Conservation (phyloP, 2,113 vertebrate species). For the Trichechus manatus region DNA sequence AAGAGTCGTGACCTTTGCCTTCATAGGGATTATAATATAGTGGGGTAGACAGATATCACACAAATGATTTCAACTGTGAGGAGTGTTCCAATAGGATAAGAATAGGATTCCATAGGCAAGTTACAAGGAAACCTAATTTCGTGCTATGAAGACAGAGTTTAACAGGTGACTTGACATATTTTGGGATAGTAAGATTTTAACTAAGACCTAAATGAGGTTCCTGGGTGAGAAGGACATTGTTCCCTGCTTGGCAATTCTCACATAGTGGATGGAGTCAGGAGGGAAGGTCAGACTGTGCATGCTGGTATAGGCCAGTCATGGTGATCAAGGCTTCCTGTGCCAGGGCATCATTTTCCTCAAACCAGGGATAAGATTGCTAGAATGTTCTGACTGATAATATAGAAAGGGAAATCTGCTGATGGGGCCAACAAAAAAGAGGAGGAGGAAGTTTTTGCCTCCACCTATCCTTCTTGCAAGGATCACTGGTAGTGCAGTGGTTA, state of each 20-base stretch:
- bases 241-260: not conserved
- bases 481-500: too few relatives aligned
- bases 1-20: not conserved
- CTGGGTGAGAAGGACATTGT: not conserved
- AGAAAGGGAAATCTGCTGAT: not conserved
- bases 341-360: not conserved
- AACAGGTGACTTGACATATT: not conserved
- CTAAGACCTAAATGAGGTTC: not conserved
- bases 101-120: not conserved
- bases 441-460: not conserved
- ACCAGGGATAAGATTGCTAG: not conserved
- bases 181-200: not conserved
- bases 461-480: not conserved
- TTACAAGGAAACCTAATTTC: not conserved
- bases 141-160: not conserved
- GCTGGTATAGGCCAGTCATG: not conserved
- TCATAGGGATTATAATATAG: not conserved
- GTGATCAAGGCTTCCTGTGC: not conserved
- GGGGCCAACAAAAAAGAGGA: not conserved
- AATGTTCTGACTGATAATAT: not conserved
- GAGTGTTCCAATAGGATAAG: not conserved
- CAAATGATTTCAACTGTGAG: not conserved
- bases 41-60: not conserved
- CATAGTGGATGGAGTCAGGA: not conserved
- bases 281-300: not conserved